These are phyloP conservation scores for Orchesellides sinensis DNA, from an alignment of 2,888 invertebrate genomes.

Conservation along the genomic window DNA sequence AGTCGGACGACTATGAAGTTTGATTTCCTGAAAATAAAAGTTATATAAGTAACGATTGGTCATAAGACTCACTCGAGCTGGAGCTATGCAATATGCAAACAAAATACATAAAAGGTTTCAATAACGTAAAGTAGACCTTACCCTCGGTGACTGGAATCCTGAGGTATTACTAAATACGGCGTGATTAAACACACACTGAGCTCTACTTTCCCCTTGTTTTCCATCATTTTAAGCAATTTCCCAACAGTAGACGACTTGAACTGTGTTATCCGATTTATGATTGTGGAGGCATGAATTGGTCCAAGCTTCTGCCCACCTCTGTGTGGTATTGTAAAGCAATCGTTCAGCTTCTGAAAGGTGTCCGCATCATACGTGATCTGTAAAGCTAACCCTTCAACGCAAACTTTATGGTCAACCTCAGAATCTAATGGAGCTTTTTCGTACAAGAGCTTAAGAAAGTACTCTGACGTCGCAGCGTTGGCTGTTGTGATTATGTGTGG, in stretches of 20 bases:
- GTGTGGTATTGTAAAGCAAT: constrained; percentile 38
- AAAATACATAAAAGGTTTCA: background rate
- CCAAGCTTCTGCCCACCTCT: constrained; percentile 1
- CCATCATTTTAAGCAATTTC: constrained; percentile 44
- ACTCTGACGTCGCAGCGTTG: constrained; percentile 23
- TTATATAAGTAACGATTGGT: no score
- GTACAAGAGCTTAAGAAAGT: constrained; percentile 47
- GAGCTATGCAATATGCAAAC: background rate
- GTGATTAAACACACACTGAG: constrained; percentile 87
- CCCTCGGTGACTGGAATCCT: constrained; percentile 75
- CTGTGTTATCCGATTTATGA: constrained; percentile 31
- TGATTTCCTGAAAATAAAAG: constrained; percentile 23
- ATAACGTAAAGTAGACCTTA: background rate
- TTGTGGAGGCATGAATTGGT: constrained; percentile 16
- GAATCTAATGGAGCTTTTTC: constrained; percentile 50
- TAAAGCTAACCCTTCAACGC: constrained; percentile 46
- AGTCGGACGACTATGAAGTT: constrained; percentile 44
- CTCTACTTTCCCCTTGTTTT: constrained; percentile 53
- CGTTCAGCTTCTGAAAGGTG: constrained; percentile 35
- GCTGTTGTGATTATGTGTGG: constrained; percentile 51
- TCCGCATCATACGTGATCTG: constrained; percentile 52
- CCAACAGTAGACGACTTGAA: constrained; percentile 29
- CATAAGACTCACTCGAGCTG: no score
- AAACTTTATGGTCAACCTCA: constrained; percentile 48
- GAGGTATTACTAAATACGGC: constrained; percentile 91